Evolutionary conservation across 2,113 vertebrate species (phyloP).

Genomic region (Lates calcarifer): DNA sequence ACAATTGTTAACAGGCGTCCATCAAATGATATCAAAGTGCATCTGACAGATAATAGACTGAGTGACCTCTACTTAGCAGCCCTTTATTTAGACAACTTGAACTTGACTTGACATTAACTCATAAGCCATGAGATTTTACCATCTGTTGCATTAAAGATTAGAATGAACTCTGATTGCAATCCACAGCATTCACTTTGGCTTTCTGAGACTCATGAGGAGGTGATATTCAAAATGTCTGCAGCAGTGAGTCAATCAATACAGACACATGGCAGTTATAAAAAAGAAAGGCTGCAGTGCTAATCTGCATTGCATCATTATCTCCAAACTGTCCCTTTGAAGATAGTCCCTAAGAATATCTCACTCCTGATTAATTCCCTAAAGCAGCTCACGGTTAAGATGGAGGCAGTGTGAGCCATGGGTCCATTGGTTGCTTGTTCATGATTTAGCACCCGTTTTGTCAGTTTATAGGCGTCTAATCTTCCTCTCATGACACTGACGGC

Average conservation of each 20-base stretch:
- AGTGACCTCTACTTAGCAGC: slow-evolving; percentile 47
- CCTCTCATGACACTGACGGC: slow-evolving; percentile 16
- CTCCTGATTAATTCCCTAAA: slow-evolving; percentile 41
- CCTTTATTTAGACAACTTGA: slow-evolving; percentile 77
- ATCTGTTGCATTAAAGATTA: slow-evolving; percentile 72
- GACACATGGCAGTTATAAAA: slow-evolving; percentile 21
- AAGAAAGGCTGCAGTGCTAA: slow-evolving; percentile 42
- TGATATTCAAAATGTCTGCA: slow-evolving; percentile 31
- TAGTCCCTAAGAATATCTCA: slow-evolving; percentile 61
- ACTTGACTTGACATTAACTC: slow-evolving; percentile 74
- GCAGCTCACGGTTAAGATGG: slow-evolving; percentile 37
- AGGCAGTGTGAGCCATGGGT: slow-evolving; percentile 18
- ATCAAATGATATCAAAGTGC: slow-evolving; percentile 36
- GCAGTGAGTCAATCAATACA: slow-evolving; percentile 34
- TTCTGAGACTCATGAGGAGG: slow-evolving; percentile 23
- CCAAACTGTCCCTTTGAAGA: slow-evolving; percentile 19
- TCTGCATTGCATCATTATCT: slow-evolving; percentile 35
- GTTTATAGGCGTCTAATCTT: slow-evolving; percentile 51
- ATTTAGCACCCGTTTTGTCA: slow-evolving; percentile 59
- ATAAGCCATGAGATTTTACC: slow-evolving; percentile 70
- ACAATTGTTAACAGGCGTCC: slow-evolving; percentile 28
- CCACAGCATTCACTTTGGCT: slow-evolving; percentile 41
- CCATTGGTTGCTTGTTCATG: slow-evolving; percentile 62
- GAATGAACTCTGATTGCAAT: slow-evolving; percentile 31
- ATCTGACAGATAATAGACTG: slow-evolving; percentile 37